Conservation (phyloP, 1,140 invertebrate species). For the Drosophila ironensis region DNA sequence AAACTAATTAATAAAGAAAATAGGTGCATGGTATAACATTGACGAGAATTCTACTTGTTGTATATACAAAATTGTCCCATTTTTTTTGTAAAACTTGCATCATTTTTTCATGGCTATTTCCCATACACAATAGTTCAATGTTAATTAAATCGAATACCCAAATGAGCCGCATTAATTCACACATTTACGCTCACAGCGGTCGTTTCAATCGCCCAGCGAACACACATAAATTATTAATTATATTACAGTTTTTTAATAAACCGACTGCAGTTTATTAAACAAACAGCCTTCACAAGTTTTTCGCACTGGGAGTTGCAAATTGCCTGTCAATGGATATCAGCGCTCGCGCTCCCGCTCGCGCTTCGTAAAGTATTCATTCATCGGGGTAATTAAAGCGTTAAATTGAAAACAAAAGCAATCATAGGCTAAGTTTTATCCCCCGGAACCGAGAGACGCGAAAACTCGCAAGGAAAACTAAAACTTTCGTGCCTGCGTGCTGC, state of each 20-base stretch:
- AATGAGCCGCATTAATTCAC: conserved; percentile 33
- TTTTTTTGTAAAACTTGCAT: conserved; percentile 14
- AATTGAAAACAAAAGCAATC: conserved; percentile 68
- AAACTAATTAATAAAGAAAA: too few species aligned
- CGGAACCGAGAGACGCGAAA: conserved; percentile 44
- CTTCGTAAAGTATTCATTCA: conserved; percentile 44
- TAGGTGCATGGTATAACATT: too few species aligned
- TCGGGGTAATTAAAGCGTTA: conserved; percentile 74
- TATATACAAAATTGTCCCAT: too few species aligned
- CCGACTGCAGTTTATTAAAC: conserved; percentile 67
- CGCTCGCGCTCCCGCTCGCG: too few species aligned
- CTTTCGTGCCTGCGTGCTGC: conserved; percentile 27
- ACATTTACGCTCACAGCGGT: background rate
- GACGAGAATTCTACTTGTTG: too few species aligned
- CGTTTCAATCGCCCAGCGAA: conserved; percentile 1
- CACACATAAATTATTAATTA: conserved; percentile 70
- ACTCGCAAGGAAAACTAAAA: conserved; percentile 48
- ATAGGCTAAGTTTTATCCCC: conserved; percentile 34
- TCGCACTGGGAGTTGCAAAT: conserved; percentile 9
- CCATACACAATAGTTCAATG: conserved; percentile 57
- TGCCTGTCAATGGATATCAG: conserved; percentile 62
- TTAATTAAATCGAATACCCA: conserved; percentile 71
- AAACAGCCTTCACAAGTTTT: conserved; percentile 24
- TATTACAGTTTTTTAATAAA: conserved; percentile 63
- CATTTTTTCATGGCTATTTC: conserved; percentile 22